Percentiles rank a stretch among this genome's conserved stretches.
Conservation (phyloP, 2,113 vertebrate genomes). For the Probosciger aterrimus region DNA sequence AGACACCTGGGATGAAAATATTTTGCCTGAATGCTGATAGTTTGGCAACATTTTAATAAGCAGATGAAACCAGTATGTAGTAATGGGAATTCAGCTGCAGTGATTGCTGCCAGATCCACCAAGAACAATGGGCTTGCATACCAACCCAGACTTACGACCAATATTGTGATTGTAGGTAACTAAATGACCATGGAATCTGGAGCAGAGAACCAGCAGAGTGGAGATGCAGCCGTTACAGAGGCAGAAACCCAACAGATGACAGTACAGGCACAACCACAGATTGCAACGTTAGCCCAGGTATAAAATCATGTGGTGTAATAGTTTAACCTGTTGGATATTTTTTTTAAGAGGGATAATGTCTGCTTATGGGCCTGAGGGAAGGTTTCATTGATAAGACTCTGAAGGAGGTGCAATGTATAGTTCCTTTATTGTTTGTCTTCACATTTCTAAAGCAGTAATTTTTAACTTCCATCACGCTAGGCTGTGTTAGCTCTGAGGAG, state of each 20-base stretch:
- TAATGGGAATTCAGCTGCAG: conserved; percentile 34
- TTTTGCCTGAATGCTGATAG: conserved; percentile 4
- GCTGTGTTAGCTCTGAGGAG: background rate
- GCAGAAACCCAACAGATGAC: conserved; percentile 93
- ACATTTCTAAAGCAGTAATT: conserved; percentile 1
- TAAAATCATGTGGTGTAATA: conserved; percentile 43
- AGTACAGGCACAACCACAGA: conserved; percentile 85
- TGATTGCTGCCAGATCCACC: conserved; percentile 15
- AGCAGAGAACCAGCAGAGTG: conserved; percentile 95
- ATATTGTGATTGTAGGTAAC: conserved; percentile 84
- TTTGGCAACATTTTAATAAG: conserved; percentile 33
- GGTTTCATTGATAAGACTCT: background rate
- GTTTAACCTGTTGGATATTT: conserved; percentile 16
- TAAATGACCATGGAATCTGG: conserved; percentile 99
- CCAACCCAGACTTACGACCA: conserved; percentile 62
- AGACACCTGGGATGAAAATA: background rate
- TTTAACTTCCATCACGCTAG: background rate
- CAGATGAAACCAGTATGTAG: background rate
- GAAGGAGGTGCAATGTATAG: background rate
- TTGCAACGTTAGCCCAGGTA: conserved; percentile 96
- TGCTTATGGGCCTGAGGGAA: background rate
- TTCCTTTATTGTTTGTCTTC: conserved; percentile 16
- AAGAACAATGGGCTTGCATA: conserved; percentile 17
- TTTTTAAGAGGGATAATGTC: conserved; percentile 19
- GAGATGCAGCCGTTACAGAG: conserved; percentile 91